These are phyloP conservation scores for Cassiopea andromeda DNA, from an alignment of 30 jellyfish, hydroid and myxozoan species.

Conservation along the genomic window DNA sequence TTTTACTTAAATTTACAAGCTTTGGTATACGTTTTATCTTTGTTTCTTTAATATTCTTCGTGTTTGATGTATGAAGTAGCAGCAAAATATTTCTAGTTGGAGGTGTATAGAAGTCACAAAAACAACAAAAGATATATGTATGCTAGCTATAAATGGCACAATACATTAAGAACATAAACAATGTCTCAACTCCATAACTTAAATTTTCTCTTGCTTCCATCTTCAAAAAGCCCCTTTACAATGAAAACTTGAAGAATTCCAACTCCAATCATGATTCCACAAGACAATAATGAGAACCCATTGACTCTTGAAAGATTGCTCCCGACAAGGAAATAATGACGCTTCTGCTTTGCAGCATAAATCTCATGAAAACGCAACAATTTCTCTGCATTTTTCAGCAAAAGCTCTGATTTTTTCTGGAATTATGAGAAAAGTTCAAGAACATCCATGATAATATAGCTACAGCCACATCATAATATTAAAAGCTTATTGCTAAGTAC, in stretches of 20 bases:
- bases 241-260: constrained; percentile 59
- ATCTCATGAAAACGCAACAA: constrained; percentile 27
- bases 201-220: constrained; percentile 37
- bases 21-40: too few species aligned
- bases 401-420: constrained; percentile 16
- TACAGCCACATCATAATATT: too few species aligned
- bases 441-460: too few species aligned
- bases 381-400: constrained; percentile 35
- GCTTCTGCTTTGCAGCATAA: constrained; percentile 58
- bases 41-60: too few species aligned
- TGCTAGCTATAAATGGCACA: neutral
- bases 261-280: constrained; percentile 50
- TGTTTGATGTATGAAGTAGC: too few species aligned
- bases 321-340: constrained; percentile 45
- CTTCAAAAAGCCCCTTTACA: constrained; percentile 57
- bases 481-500: too few species aligned
- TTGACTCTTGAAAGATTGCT: constrained; percentile 58
- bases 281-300: constrained; percentile 49
- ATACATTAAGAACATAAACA: neutral
- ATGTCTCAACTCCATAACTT: constrained; percentile 2
- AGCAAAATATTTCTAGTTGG: too few species aligned
- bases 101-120: too few species aligned
- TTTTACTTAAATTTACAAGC: too few species aligned
- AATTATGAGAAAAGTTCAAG: neutral
- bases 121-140: neutral